Percentiles rank a stretch among this genome's conserved stretches.
Conservation (phyloP, 2,113 vertebrate species). For the Sylvietta virens region DNA sequence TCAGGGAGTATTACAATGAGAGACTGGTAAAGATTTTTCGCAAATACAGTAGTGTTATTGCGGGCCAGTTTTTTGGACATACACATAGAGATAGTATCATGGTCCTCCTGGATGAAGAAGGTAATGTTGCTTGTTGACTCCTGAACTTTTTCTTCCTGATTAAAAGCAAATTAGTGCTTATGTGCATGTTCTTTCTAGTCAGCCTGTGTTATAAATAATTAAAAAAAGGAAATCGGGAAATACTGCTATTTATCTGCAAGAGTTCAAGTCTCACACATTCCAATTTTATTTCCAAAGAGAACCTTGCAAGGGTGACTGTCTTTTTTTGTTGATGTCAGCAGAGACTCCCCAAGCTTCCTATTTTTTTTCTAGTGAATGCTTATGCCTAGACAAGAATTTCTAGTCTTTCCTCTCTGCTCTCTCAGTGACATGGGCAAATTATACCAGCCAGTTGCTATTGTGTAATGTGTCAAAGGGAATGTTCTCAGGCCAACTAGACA, state of each 20-base stretch:
- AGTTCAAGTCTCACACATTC: not conserved
- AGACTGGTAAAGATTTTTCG: conserved; percentile 84
- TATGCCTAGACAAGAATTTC: not conserved
- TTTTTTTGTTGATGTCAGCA: not conserved
- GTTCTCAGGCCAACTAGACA: conserved; percentile 56
- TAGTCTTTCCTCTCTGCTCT: conserved; percentile 1
- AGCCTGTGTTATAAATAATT: not conserved
- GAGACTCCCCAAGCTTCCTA: not conserved
- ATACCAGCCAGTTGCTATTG: conserved; percentile 48
- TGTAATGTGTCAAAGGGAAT: conserved; percentile 63
- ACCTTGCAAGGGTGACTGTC: not conserved
- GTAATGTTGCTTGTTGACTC: conserved; percentile 62
- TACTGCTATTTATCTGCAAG: not conserved
- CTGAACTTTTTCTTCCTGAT: not conserved
- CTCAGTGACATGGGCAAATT: conserved; percentile 35
- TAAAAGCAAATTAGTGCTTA: not conserved
- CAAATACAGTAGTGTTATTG: conserved; percentile 80
- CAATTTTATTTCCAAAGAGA: not conserved
- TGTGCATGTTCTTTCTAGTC: not conserved
- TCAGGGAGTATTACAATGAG: conserved; percentile 82
- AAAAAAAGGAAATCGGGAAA: not conserved
- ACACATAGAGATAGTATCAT: conserved; percentile 93
- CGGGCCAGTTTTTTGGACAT: conserved; percentile 93
- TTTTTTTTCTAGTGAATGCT: not conserved
- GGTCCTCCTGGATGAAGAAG: conserved; percentile 84